Evolutionary conservation across 2,113 vertebrate genomes (phyloP), one percentile per base, ranked within the genome.

Genomic region (Amazona guildingii): DNA sequence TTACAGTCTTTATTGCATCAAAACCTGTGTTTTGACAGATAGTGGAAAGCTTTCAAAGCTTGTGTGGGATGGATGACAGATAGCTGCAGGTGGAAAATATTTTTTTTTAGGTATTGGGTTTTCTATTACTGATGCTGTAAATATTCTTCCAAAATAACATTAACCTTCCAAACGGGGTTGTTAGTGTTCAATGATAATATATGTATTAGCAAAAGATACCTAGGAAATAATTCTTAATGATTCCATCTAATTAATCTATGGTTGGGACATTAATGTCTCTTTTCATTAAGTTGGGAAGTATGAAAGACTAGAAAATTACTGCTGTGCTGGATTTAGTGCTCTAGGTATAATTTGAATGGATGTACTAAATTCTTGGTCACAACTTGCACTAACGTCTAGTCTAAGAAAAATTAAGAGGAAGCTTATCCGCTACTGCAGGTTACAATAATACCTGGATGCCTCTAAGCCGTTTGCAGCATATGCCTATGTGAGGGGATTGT

Each of bases 1-100:
- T 98, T 97, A 97, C 69, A 97, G 98, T 97, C 97, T 98, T 98
- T 97, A 98, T 97, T 97, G 95, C 96, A 97, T 97, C 97, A 97
- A 96, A 93, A 95, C 92, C 97, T 92, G 63, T 97, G 96, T 94
- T 94, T 96, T 98, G 97, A 97, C 97, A 98, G 94, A 77, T 91
- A 96, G 94, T 96, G 91, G 96, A 97, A 98, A 97, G 96, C 95
- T 97, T 97, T 97, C 68, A 90, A 85, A 75, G 85, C 95, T 75
- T 95, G 54, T 55, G 51, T 96, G 92, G 96, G 96, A 97, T 94
- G 95, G 93, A 74, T 97, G 97, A 97, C 96, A 97, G 97, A 96
- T 95, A 84, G 90, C 95, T 97, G 87, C 82, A 94, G 97, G 95
- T 97, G 86, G 95, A 96, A 97, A 96, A 90, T 95, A 89, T 90